phyloP scores from a whole-genome alignment of 2,888 invertebrate genomes.

The Eristalis pertinax region DNA sequence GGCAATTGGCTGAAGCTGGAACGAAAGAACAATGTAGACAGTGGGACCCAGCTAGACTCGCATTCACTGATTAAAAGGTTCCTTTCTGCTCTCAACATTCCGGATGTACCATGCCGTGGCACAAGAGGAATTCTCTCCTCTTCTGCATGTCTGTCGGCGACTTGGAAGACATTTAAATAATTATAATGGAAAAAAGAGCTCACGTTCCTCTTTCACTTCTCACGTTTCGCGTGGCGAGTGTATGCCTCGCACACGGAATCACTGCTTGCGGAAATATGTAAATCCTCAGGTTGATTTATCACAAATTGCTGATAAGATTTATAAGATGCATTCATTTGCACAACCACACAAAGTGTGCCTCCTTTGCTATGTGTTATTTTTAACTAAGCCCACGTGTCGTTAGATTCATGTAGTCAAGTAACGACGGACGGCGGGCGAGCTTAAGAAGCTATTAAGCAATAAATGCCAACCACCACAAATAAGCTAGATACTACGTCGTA shows the following conservation, averaged over 20 bases:
- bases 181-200: neutral
- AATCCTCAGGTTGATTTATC: slow-evolving; percentile 5
- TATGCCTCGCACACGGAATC: neutral
- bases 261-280: neutral
- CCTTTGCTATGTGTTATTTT: neutral
- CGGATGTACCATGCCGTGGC: neutral
- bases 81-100: neutral
- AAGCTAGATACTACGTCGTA: no score
- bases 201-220: slow-evolving; percentile 8
- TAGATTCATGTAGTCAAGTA: neutral
- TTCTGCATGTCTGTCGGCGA: neutral
- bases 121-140: neutral
- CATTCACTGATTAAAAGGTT: slow-evolving; percentile 14
- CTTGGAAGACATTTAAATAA: neutral
- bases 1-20: neutral
- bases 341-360: neutral
- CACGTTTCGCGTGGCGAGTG: neutral
- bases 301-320: slow-evolving; percentile 19
- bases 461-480: no score
- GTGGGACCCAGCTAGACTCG: neutral
- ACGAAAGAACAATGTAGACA: neutral
- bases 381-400: neutral
- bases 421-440: neutral
- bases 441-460: no score
- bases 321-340: slow-evolving; percentile 18